These are phyloP conservation scores for Spatulosminthurus flaviceps DNA, from an alignment of 2,888 invertebrate species.

Conservation along the genomic window DNA sequence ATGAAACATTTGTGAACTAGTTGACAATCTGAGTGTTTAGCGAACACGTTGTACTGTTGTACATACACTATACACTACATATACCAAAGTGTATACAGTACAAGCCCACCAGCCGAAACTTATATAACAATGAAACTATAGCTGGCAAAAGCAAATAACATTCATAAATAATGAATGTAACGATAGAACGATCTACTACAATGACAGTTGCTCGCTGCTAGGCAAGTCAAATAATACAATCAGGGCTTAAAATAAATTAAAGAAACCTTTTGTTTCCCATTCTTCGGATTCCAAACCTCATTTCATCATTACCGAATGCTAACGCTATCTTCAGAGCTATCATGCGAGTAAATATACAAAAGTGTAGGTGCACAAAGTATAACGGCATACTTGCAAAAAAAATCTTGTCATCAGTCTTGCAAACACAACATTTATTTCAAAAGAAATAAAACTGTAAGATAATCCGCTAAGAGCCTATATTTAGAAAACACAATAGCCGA, in stretches of 20 bases:
- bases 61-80: too few relatives aligned
- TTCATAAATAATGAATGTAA: too few relatives aligned
- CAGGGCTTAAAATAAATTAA: slow-evolving; percentile 6
- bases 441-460: slow-evolving; percentile 8
- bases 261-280: not conserved
- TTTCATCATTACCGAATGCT: not conserved
- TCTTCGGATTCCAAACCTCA: slow-evolving; percentile 3
- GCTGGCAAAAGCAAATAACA: too few relatives aligned
- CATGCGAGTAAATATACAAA: not conserved
- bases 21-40: too few relatives aligned
- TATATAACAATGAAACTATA: too few relatives aligned
- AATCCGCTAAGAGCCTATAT: not conserved
- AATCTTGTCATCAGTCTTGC: not conserved
- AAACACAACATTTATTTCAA: not conserved
- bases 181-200: too few relatives aligned
- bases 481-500: not conserved
- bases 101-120: too few relatives aligned
- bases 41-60: too few relatives aligned
- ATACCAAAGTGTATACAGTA: too few relatives aligned
- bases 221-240: not conserved
- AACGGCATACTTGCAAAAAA: not conserved
- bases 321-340: not conserved
- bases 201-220: too few relatives aligned
- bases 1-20: too few relatives aligned
- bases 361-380: too few relatives aligned